These are phyloP conservation scores for Ptychadena robeensis DNA, from an alignment of 2,797 vertebrate species.

Conservation along the genomic window DNA sequence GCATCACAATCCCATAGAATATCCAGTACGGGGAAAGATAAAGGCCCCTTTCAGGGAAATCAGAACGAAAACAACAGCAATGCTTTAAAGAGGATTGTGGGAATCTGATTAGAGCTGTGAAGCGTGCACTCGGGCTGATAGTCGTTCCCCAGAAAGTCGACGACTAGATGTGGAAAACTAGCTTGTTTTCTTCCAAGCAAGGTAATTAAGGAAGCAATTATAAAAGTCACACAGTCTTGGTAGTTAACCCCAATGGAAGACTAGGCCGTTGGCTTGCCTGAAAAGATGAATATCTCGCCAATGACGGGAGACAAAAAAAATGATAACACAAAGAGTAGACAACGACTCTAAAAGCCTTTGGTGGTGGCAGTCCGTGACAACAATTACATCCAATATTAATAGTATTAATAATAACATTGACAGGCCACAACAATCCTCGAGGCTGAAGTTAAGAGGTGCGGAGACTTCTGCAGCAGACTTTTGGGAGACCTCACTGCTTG, in stretches of 20 bases:
- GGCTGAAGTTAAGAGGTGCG: constrained; percentile 22
- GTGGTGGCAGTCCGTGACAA: constrained; percentile 5
- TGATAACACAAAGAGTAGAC: neutral
- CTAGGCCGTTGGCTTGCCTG: constrained; percentile 12
- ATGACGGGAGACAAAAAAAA: neutral
- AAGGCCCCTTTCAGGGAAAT: constrained; percentile 43
- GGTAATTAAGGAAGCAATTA: constrained; percentile 52
- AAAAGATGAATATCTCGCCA: constrained; percentile 17
- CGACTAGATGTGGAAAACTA: constrained; percentile 21
- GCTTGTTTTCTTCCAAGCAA: constrained; percentile 39
- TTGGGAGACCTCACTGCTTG: constrained; percentile 2
- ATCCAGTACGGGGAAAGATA: constrained; percentile 24
- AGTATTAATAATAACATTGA: neutral
- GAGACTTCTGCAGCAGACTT: neutral
- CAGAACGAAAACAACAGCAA: constrained; percentile 24
- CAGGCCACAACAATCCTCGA: constrained; percentile 24
- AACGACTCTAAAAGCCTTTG: constrained; percentile 2
- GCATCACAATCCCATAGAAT: constrained; percentile 43
- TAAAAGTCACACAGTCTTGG: constrained; percentile 38
- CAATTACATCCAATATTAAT: neutral
- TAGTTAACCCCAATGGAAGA: constrained; percentile 28
- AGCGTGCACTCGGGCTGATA: constrained; percentile 31
- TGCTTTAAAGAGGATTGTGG: constrained; percentile 25
- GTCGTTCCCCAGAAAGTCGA: constrained; percentile 27
- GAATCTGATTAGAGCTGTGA: constrained; percentile 48